A percentile compares a stretch with the other conserved stretches of the same genome.
Conservation (phyloP, 1,140 invertebrate genomes). For the Aphaenogaster rudis region DNA sequence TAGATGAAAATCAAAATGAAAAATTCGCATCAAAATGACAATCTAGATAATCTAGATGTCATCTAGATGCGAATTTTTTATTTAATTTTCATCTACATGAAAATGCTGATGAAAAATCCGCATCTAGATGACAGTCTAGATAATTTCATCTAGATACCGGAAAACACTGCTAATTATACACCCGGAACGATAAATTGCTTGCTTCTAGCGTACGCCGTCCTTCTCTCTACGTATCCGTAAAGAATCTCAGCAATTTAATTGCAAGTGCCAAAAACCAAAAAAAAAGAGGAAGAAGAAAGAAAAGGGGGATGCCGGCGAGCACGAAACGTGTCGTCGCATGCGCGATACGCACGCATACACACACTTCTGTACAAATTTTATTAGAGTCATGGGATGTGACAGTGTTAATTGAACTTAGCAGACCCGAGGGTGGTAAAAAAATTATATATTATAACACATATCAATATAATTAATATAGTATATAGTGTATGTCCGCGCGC, state of each 20-base stretch:
- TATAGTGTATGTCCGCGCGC: constrained; percentile 20
- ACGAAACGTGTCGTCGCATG: constrained; percentile 1
- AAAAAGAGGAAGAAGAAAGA: background rate
- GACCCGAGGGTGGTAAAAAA: background rate
- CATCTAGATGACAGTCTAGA: too few relatives aligned
- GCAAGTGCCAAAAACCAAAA: constrained; percentile 50
- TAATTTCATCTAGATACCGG: too few relatives aligned
- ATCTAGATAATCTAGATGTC: too few relatives aligned
- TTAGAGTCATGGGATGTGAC: background rate
- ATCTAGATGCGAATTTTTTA: too few relatives aligned
- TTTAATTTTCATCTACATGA: too few relatives aligned
- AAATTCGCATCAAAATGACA: too few relatives aligned
- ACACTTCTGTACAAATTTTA: constrained; percentile 32
- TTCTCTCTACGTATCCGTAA: constrained; percentile 37
- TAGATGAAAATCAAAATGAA: too few relatives aligned
- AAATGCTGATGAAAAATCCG: too few relatives aligned
- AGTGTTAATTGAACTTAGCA: background rate
- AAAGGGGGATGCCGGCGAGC: background rate
- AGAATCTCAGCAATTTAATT: constrained; percentile 52
- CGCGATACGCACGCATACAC: constrained; percentile 4
- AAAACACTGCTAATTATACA: background rate
- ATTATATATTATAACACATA: constrained; percentile 26
- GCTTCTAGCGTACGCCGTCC: constrained; percentile 29
- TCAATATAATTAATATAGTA: constrained; percentile 45
- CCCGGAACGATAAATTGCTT: background rate